Base-by-base conservation (phyloP, 2,113 vertebrate species). In the Petromus typicus region DNA sequence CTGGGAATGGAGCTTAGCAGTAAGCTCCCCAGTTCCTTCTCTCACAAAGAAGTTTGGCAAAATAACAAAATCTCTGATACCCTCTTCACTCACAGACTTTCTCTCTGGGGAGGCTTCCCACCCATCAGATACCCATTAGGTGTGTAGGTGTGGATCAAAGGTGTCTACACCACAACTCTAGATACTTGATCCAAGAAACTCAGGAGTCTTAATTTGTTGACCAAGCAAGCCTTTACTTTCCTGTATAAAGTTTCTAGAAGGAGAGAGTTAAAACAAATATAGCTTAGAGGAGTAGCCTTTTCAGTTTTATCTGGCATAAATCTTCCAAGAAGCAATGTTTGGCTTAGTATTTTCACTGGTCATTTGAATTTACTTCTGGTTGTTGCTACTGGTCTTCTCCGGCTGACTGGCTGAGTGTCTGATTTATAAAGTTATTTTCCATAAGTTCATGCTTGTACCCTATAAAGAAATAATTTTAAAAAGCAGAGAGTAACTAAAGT, bases 251-350 rank as follows among this genome's bases (percentile, higher is more conserved):
- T 86, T 93, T 84, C 69, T 91, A 59, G 73, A 79, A 76, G n/a
- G 59, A 95, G 91, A 75, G 51, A 91, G 95, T 95, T 96, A 92
- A 89, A 51, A 89, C 83, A 95, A 96, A 95, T 86, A 85, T 6
- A 78, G 82, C 66, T 79, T 54, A 82, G 83, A 86, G 85, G 79
- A 80, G 94, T 79, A 86, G 34, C 57, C 63, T 92, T 92, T 83
- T 82, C 25, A 67, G 73, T 92, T 94, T 90, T 84, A 79, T 75
- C 83, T 75, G 37, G 89, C 67, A 79, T 57, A 45, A 91, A 89
- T 94, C 89, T 89, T 80, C 18, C 63, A 48, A 78, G 79, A 73
- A 71, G 25, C 75, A 91, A 20, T 34, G 11, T 91, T 92, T 79
- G 12, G 30, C 40, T 93, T 5, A 13, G 30, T 43, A 32, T 86